Base-by-base conservation (phyloP, 2,888 invertebrate species). In the Marronus borbonicus region DNA sequence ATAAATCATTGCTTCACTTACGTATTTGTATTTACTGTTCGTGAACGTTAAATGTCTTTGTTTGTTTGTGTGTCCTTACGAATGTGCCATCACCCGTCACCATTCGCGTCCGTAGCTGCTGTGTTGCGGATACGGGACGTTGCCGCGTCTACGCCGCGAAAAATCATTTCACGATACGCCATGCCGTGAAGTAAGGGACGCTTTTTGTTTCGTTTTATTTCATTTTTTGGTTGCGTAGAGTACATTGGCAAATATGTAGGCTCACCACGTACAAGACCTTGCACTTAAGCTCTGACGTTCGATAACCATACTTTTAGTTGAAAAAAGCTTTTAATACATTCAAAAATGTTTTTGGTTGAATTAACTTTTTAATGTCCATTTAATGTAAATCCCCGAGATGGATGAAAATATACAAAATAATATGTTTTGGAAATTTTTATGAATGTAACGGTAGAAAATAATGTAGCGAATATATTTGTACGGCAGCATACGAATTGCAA, bases 111-210 rank as follows among this genome's bases (percentile, higher is more conserved):
- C 88, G 87, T 90, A 93, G 93, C 90, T 93, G 91, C 92, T 93
- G 89, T 92, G 92, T 90, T 92, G 92, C 88, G 92, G 92, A 90
- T 93, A 93, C 90, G 93, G 93, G 87, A 92, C 92, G 82, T 92
- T 93, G 86, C 93, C 94, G 83, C 92, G 94, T 88, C 91, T 95
- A 84, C 91, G 94, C 85, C 92, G 95, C 84, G 95, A 95, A 90
- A 90, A 94, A 86, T 94, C 95, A 84, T 95, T 93, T 90, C 94
- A 94, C 89, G 95, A 95, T 87, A 92, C 94, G 86, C 93, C 94
- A 86, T 90, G 94, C 80, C 94, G 94, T 91, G 95, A 95, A 91
- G 94, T 94, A 94, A 93, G 93, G 31, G 82, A 77, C 81, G 52
- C 75, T 78, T 77, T 24, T 36, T 36, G 31, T 36, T 36, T 36